A percentile compares a stretch with the other conserved stretches of the same genome.
Evolutionary conservation across 2,113 vertebrate genomes (phyloP).

Genomic region (Passer montanus): DNA sequence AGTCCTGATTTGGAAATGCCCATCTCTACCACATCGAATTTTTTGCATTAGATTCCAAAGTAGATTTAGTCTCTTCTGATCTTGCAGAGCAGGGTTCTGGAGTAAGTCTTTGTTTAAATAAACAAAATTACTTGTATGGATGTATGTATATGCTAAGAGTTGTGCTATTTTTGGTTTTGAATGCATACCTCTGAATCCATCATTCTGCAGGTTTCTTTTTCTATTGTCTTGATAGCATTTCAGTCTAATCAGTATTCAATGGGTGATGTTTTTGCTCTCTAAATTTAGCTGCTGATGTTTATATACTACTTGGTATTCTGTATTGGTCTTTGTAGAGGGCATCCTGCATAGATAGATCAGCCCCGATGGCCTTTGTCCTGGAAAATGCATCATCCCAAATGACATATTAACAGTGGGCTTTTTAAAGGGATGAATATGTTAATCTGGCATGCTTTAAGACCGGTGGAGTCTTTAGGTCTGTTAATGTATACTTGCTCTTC

Average conservation of each 20-base stretch:
- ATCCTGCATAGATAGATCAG: background rate
- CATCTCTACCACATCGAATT: background rate
- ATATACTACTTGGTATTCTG: background rate
- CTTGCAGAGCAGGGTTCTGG: background rate
- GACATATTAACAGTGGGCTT: background rate
- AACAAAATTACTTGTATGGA: background rate
- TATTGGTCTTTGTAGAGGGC: background rate
- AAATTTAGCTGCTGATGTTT: slow-evolving; percentile 48
- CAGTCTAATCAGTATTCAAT: slow-evolving; percentile 1
- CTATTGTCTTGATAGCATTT: background rate
- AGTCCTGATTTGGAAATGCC: background rate
- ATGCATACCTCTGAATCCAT: background rate
- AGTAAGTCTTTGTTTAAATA: background rate
- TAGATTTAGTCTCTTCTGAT: background rate
- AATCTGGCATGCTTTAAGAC: background rate
- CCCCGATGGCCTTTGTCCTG: background rate
- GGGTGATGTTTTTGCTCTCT: slow-evolving; percentile 16
- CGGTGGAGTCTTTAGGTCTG: background rate
- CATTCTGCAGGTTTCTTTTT: background rate
- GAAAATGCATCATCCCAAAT: background rate
- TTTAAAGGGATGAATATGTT: background rate
- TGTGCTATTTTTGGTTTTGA: background rate
- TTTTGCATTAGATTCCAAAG: background rate
- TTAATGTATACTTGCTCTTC: background rate
- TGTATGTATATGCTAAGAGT: background rate